These are phyloP conservation scores for Phoenoteleia sp. DNA, from an alignment of 2,888 invertebrate species.

Conservation along the genomic window DNA sequence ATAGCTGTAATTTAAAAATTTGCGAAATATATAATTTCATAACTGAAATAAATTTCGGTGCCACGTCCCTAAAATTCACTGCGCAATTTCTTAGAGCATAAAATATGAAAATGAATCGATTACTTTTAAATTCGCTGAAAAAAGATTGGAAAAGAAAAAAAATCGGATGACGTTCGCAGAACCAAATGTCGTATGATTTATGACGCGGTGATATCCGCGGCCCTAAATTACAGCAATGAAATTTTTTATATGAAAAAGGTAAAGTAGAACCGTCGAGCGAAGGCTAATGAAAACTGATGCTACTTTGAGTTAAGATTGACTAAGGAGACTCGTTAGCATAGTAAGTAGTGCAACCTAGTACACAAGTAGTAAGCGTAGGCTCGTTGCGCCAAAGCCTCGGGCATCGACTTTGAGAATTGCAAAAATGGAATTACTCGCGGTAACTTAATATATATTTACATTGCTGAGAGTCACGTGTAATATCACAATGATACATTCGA, in stretches of 20 bases:
- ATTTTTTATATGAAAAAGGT: conserved; percentile 64
- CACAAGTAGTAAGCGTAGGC: conserved; percentile 68
- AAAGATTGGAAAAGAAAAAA: conserved; percentile 21
- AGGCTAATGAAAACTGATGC: conserved; percentile 75
- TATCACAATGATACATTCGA: conserved; percentile 51
- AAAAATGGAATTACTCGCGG: conserved; percentile 75
- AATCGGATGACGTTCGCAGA: conserved; percentile 48
- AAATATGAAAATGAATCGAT: neutral
- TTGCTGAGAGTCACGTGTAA: conserved; percentile 31
- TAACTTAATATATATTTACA: conserved; percentile 70
- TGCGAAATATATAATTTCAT: too few species aligned
- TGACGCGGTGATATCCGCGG: conserved; percentile 47
- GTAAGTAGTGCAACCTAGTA: conserved; percentile 71
- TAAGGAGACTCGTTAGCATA: conserved; percentile 72
- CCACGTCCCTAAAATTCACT: too few species aligned
- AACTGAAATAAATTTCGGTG: too few species aligned
- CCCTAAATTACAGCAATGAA: conserved; percentile 67
- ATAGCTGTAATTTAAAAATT: too few species aligned
- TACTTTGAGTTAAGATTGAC: conserved; percentile 71
- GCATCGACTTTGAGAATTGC: conserved; percentile 82
- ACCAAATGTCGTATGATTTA: conserved; percentile 66
- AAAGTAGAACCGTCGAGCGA: conserved; percentile 59
- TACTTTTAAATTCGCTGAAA: conserved; percentile 29
- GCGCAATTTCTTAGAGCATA: neutral
- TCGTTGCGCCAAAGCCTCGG: conserved; percentile 80